Evolutionary conservation across 92 coral and sea anemone genomes (phyloP).

Genomic region (Hydrozoanthus gracilis): DNA sequence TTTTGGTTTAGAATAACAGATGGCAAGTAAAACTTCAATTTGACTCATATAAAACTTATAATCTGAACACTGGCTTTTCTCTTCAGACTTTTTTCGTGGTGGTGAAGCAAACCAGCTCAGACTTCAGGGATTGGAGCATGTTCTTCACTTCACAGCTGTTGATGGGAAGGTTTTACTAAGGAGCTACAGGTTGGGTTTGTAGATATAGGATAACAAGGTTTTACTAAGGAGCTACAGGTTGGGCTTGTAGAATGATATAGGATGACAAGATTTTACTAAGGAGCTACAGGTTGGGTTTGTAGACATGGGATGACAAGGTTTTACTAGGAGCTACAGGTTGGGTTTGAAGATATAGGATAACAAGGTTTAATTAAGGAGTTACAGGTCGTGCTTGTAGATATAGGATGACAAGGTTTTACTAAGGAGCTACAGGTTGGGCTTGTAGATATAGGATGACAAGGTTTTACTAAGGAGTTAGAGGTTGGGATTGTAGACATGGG

Average conservation of each 20-base stretch:
- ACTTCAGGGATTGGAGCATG: slow-evolving; percentile 94
- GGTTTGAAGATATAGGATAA: too few relatives aligned
- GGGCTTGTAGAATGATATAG: too few relatives aligned
- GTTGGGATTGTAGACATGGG: too few relatives aligned
- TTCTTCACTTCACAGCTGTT: slow-evolving; percentile 81
- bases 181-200: slow-evolving; percentile 81
- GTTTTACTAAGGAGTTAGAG: not conserved
- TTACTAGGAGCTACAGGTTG: too few relatives aligned
- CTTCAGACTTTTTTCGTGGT: slow-evolving; percentile 89
- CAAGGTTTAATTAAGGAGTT: too few relatives aligned
- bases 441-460: not conserved
- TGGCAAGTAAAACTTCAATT: too few relatives aligned
- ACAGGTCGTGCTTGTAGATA: too few relatives aligned
- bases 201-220: too few relatives aligned
- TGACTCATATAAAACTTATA: too few relatives aligned
- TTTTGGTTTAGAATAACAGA: too few relatives aligned
- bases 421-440: not conserved
- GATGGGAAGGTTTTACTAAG: slow-evolving; percentile 82
- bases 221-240: too few relatives aligned
- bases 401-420: not conserved
- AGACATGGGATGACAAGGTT: too few relatives aligned
- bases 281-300: slow-evolving; percentile 79
- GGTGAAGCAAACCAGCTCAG: slow-evolving; percentile 81
- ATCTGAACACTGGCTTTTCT: not conserved
- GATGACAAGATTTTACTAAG: slow-evolving; percentile 79